phyloP scores from a whole-genome alignment of 2,113 vertebrate species.

The Hypanus sabinus region DNA sequence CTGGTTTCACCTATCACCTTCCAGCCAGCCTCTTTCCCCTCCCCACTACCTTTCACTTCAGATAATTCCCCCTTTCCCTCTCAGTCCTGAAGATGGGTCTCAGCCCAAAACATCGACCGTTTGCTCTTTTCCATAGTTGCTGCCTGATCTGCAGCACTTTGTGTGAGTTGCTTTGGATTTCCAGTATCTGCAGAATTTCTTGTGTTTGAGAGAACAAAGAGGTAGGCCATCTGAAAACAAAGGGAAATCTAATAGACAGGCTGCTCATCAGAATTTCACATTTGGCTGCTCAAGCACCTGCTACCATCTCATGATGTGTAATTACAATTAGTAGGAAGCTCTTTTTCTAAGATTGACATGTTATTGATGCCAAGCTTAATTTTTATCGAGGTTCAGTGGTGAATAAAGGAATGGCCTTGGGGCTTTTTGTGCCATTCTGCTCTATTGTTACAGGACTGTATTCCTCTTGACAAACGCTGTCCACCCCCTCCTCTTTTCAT shows the following conservation, averaged over 20 bases:
- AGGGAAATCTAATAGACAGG: background rate
- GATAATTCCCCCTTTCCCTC: too few relatives aligned
- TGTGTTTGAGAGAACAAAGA: background rate
- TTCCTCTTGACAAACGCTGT: background rate
- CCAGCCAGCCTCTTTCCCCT: too few relatives aligned
- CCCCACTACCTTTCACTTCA: too few relatives aligned
- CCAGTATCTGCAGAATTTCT: too few relatives aligned
- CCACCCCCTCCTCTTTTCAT: conserved; percentile 4
- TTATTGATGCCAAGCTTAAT: background rate
- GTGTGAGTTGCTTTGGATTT: too few relatives aligned
- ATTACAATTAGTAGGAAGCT: background rate
- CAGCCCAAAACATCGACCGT: too few relatives aligned
- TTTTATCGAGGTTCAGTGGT: background rate
- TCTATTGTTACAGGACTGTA: background rate
- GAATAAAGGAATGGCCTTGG: background rate
- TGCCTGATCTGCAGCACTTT: too few relatives aligned
- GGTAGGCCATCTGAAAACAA: background rate
- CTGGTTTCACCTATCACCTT: too few relatives aligned
- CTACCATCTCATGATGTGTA: background rate
- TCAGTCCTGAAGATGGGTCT: too few relatives aligned
- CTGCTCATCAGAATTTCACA: background rate
- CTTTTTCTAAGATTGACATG: background rate
- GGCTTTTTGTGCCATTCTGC: background rate
- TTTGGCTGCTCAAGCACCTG: background rate
- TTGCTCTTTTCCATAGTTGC: too few relatives aligned